phyloP scores from a whole-genome alignment of 2,113 vertebrate species.

The Calidris pugnax region DNA sequence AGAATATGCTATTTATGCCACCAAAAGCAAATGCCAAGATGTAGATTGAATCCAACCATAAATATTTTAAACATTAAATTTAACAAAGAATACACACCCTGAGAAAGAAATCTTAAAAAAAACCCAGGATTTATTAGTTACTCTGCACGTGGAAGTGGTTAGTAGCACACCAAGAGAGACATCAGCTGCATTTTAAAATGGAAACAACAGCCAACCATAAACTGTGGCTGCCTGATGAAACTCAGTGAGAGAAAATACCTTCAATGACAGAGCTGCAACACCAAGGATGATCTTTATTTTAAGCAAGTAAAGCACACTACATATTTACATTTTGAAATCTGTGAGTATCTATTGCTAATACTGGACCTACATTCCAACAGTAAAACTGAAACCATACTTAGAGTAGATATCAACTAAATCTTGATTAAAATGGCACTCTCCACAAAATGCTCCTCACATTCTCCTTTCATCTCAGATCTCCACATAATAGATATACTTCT shows the following conservation, averaged over 20 bases:
- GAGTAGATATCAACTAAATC: not conserved
- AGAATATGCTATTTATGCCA: not conserved
- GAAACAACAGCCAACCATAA: not conserved
- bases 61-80: not conserved
- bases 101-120: not conserved
- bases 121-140: not conserved
- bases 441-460: not conserved
- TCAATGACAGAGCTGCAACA: not conserved
- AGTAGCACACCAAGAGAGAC: not conserved
- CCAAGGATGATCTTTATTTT: not conserved
- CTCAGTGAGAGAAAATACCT: not conserved
- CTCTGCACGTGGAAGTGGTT: not conserved
- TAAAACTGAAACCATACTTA: not conserved
- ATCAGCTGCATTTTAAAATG: not conserved
- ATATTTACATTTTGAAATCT: not conserved
- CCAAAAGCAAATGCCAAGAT: not conserved
- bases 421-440: not conserved
- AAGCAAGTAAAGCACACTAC: not conserved
- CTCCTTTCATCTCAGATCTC: not conserved
- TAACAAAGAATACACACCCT: not conserved
- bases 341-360: not conserved
- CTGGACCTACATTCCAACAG: not conserved
- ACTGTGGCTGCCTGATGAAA: not conserved
- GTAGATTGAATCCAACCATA: not conserved
- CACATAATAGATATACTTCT: not conserved